Evolutionary conservation across 1,140 invertebrate genomes (phyloP).

Genomic region (Catajapyx aquilonaris): DNA sequence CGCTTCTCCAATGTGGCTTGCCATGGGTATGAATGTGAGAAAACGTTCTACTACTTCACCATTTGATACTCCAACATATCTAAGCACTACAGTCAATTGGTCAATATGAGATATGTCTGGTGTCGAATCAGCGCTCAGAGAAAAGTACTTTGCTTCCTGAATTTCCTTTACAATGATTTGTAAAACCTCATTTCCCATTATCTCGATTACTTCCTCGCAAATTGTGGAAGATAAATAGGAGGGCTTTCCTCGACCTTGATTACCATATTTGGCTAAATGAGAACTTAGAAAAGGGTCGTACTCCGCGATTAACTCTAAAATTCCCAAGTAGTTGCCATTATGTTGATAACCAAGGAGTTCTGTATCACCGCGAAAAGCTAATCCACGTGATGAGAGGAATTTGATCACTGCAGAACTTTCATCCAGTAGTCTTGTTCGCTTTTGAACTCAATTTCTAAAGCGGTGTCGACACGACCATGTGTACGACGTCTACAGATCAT

Average conservation of each 20-base stretch:
- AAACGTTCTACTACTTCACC: not conserved
- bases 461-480: not conserved
- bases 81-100: conserved; percentile 2
- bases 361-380: conserved; percentile 1
- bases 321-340: not conserved
- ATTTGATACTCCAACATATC: not conserved
- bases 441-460: not conserved
- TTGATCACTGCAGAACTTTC: not conserved
- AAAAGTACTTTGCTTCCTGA: not conserved
- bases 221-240: not conserved
- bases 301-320: not conserved
- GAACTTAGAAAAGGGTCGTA: not conserved
- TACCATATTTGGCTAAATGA: not conserved
- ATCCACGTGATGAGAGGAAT: not conserved
- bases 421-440: not conserved
- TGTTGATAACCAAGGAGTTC: not conserved
- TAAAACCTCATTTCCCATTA: not conserved
- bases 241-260: not conserved
- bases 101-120: conserved; percentile 1
- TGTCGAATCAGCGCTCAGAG: not conserved
- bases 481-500: not conserved
- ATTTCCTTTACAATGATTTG: not conserved
- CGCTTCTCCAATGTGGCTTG: conserved; percentile 1
- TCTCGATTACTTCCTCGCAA: not conserved
- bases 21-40: conserved; percentile 1